phyloP scores from a whole-genome alignment of 2,797 vertebrate genomes.

The Rhinophrynus dorsalis region DNA sequence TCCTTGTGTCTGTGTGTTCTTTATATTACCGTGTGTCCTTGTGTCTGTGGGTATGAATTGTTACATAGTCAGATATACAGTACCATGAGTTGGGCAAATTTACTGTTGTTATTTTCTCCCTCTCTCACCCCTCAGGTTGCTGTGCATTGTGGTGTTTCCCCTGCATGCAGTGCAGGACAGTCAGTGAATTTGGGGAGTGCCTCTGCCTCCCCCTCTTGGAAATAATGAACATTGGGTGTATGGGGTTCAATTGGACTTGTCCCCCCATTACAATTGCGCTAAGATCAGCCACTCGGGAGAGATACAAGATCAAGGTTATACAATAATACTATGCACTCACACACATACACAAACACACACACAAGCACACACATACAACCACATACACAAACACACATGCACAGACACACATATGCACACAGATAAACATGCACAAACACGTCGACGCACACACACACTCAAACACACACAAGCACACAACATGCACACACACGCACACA shows the following conservation, averaged over 20 bases:
- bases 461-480: too few relatives aligned
- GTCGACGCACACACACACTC: too few relatives aligned
- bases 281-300: conserved; percentile 57
- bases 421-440: too few relatives aligned
- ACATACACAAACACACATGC: too few relatives aligned
- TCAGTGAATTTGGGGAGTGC: conserved; percentile 58
- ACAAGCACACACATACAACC: too few relatives aligned
- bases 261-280: conserved; percentile 44
- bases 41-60: too few relatives aligned
- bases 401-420: too few relatives aligned
- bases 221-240: conserved; percentile 8
- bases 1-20: too few relatives aligned
- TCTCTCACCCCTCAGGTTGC: conserved; percentile 52
- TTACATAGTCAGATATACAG: too few relatives aligned
- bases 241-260: neutral
- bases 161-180: conserved; percentile 56
- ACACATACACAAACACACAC: too few relatives aligned
- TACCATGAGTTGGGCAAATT: neutral
- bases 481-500: too few relatives aligned
- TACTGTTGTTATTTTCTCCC: neutral
- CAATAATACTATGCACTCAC: neutral
- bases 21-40: too few relatives aligned
- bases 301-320: conserved; percentile 58
- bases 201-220: conserved; percentile 61
- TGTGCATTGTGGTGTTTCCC: conserved; percentile 58